Conservation (phyloP, 2,113 vertebrate genomes). For the Ameiurus melas region DNA sequence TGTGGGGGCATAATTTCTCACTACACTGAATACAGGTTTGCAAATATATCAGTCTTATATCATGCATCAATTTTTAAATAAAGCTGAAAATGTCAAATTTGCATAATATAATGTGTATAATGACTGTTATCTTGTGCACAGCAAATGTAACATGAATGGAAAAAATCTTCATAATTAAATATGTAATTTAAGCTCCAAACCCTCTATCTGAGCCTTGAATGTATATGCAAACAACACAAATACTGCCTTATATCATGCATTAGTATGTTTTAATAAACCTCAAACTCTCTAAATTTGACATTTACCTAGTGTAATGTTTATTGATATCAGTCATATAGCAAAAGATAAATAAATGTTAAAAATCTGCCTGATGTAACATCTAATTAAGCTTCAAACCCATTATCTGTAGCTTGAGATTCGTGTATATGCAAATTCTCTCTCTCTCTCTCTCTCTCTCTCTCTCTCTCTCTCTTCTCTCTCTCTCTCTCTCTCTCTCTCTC, state of each 20-base stretch:
- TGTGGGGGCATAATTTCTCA: not conserved
- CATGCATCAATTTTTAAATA: not conserved
- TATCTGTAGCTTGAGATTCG: not conserved
- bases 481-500: constrained; percentile 19
- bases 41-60: not conserved
- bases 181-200: not conserved
- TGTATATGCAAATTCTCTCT: constrained; percentile 6
- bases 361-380: not conserved
- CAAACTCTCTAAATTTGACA: not conserved
- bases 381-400: constrained; percentile 7
- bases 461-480: constrained; percentile 17
- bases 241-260: not conserved
- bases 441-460: constrained; percentile 29
- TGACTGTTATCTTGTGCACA: not conserved
- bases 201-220: not conserved
- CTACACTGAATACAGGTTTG: not conserved
- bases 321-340: not conserved
- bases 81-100: not conserved
- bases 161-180: not conserved
- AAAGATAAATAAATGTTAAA: not conserved
- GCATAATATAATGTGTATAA: not conserved
- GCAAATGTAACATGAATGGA: not conserved
- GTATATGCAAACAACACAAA: not conserved
- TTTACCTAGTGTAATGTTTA: not conserved
- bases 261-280: not conserved